These are phyloP conservation scores for Rachycentron canadum DNA, from an alignment of 2,797 vertebrate genomes.

Conservation along the genomic window DNA sequence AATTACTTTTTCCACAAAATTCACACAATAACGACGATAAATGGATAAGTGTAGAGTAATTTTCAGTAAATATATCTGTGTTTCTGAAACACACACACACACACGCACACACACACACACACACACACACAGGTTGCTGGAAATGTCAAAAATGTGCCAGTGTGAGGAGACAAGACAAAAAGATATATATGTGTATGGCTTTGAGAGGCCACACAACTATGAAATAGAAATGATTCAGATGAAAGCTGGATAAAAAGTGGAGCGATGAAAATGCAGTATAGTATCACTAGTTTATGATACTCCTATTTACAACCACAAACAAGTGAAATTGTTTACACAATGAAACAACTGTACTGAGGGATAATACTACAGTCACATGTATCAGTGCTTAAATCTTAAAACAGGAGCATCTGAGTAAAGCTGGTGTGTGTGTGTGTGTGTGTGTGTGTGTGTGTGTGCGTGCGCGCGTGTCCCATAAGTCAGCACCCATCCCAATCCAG, in stretches of 20 bases:
- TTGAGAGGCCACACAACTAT: too few relatives aligned
- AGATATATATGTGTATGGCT: too few relatives aligned
- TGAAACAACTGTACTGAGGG: conserved; percentile 2
- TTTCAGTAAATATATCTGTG: neutral
- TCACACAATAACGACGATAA: neutral
- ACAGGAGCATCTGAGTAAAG: conserved; percentile 8
- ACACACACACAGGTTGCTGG: too few relatives aligned
- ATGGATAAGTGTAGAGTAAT: too few relatives aligned
- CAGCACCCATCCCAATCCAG: conserved; percentile 37
- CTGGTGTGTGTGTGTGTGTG: conserved; percentile 4
- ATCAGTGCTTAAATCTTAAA: neutral
- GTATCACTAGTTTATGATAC: too few relatives aligned
- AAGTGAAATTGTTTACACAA: neutral
- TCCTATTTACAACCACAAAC: conserved; percentile 5
- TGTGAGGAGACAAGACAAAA: too few relatives aligned
- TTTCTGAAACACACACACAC: too few relatives aligned
- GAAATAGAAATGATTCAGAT: too few relatives aligned
- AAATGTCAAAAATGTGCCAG: too few relatives aligned
- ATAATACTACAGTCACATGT: conserved; percentile 12
- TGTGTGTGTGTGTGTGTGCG: conserved; percentile 5
- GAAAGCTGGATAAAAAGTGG: neutral
- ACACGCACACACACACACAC: too few relatives aligned
- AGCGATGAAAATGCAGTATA: neutral
- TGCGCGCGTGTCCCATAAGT: conserved; percentile 39
- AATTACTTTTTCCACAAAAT: too few relatives aligned